phyloP scores from a whole-genome alignment of 2,113 vertebrate species.

The Channa argus region DNA sequence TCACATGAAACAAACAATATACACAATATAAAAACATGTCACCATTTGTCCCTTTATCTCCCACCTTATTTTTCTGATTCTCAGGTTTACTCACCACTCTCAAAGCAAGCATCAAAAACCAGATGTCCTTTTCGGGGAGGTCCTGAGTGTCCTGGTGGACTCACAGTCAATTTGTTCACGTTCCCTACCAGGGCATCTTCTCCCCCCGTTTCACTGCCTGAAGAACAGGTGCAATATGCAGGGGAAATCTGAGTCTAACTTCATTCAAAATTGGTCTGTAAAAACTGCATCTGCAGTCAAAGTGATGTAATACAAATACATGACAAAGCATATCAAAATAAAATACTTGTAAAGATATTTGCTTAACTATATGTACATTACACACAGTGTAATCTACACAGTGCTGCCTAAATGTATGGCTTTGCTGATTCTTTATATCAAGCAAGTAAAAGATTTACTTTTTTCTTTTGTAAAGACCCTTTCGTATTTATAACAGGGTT shows the following conservation, averaged over 20 bases:
- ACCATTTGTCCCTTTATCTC: background rate
- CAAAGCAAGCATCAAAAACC: constrained; percentile 97
- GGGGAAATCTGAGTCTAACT: background rate
- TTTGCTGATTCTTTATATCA: too few species aligned
- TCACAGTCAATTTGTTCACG: constrained; percentile 89
- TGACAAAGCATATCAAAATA: background rate
- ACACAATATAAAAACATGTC: background rate
- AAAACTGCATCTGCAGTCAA: background rate
- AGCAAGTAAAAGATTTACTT: too few species aligned
- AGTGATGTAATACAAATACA: background rate
- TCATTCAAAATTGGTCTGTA: background rate
- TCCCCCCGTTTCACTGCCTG: constrained; percentile 87
- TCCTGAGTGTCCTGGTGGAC: constrained; percentile 88
- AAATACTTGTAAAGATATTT: too few species aligned
- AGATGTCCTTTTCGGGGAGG: constrained; percentile 91
- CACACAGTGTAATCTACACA: too few species aligned
- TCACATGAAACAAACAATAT: background rate
- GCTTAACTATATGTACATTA: too few species aligned
- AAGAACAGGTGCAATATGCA: background rate
- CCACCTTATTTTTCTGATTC: too few species aligned
- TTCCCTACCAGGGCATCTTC: constrained; percentile 94
- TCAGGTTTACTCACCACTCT: constrained; percentile 90
- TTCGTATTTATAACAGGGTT: too few species aligned
- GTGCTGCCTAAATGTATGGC: too few species aligned
- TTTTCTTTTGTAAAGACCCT: too few species aligned